A percentile compares a stretch with the other conserved stretches of the same genome.
These are phyloP conservation scores for Hippotragus niger DNA, from an alignment of 2,113 vertebrate species.

Conservation along the genomic window DNA sequence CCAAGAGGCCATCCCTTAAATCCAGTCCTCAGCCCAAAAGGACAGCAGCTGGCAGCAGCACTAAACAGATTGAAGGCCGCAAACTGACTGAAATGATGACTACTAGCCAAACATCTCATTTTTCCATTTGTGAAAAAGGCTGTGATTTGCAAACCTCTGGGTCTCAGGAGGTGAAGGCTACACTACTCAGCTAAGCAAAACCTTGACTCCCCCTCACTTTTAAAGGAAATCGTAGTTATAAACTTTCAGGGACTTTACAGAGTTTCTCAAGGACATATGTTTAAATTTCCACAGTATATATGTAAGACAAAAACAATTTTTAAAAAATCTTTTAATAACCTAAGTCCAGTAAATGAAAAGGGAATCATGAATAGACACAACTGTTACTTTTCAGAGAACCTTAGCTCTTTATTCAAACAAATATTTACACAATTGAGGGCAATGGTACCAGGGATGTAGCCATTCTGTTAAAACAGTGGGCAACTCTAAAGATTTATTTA, in stretches of 20 bases:
- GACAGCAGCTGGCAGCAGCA: slow-evolving; percentile 41
- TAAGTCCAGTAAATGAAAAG: slow-evolving; percentile 5
- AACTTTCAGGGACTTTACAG: background rate
- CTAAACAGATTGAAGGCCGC: background rate
- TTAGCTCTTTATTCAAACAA: slow-evolving; percentile 55
- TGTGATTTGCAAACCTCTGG: slow-evolving; percentile 51
- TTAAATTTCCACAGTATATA: slow-evolving; percentile 7
- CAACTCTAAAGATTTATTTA: slow-evolving; percentile 59
- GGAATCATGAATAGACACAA: slow-evolving; percentile 30
- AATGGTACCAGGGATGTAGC: background rate
- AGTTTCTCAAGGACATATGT: background rate
- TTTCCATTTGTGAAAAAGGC: slow-evolving; percentile 37
- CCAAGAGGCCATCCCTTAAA: background rate
- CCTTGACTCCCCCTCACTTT: background rate
- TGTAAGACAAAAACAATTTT: background rate
- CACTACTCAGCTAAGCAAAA: background rate
- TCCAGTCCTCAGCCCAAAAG: background rate
- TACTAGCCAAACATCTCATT: slow-evolving; percentile 62
- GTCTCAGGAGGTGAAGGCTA: slow-evolving; percentile 7
- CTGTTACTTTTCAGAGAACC: slow-evolving; percentile 57
- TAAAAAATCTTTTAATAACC: background rate
- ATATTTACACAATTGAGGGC: slow-evolving; percentile 63
- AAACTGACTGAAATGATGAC: slow-evolving; percentile 34
- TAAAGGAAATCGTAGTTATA: background rate
- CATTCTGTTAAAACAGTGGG: slow-evolving; percentile 41